A percentile compares a stretch with the other conserved stretches of the same genome.
These are phyloP conservation scores for Rhinoderma darwinii DNA, from an alignment of 2,113 vertebrate species.

Conservation along the genomic window DNA sequence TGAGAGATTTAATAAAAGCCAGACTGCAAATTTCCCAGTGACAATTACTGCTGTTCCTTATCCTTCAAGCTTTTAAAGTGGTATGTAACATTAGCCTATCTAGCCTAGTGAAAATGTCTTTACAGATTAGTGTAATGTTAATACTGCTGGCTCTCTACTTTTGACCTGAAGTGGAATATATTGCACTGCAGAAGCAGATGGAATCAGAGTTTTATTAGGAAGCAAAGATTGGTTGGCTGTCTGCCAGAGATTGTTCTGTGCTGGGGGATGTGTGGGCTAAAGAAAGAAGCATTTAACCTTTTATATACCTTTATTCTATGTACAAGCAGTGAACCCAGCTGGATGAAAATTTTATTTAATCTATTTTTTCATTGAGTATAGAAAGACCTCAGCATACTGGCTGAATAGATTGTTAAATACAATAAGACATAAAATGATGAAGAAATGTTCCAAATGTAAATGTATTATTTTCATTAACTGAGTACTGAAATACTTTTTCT, in stretches of 20 bases:
- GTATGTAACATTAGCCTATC: conserved; percentile 80
- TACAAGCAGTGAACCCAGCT: conserved; percentile 15
- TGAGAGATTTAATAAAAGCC: conserved; percentile 62
- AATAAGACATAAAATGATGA: background rate
- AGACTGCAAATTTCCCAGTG: conserved; percentile 66
- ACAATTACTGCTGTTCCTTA: conserved; percentile 72
- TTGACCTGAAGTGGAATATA: conserved; percentile 82
- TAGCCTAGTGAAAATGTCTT: conserved; percentile 80
- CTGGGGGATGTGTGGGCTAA: conserved; percentile 62
- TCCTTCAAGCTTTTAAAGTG: conserved; percentile 75
- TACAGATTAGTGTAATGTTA: conserved; percentile 84
- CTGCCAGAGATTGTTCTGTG: conserved; percentile 65
- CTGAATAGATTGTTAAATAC: background rate
- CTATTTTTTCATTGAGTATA: conserved; percentile 47
- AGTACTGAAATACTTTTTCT: background rate
- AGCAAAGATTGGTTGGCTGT: conserved; percentile 74
- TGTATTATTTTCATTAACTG: background rate
- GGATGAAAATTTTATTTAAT: conserved; percentile 17
- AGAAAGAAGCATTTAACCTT: conserved; percentile 55
- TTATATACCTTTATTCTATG: conserved; percentile 52
- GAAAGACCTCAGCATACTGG: background rate
- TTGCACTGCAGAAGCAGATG: conserved; percentile 77
- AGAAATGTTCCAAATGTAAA: background rate
- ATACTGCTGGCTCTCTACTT: conserved; percentile 77
- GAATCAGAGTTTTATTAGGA: conserved; percentile 72